Base-by-base conservation (phyloP, 2,797 vertebrate species). In the Notolepis coatsorum region DNA sequence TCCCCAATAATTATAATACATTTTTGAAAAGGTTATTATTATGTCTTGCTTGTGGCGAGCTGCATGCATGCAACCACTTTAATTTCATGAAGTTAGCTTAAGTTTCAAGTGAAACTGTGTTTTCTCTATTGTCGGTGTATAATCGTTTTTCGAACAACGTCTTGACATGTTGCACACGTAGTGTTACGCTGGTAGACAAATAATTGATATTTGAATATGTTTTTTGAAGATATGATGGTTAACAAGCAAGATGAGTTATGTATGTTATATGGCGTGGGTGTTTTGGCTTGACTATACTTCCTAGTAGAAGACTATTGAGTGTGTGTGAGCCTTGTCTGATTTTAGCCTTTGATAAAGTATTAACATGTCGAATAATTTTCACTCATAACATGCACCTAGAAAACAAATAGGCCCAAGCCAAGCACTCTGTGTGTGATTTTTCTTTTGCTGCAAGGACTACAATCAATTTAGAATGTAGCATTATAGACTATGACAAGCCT, bases 201-300 rank as follows among this genome's bases (percentile, higher is more conserved):
- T 69, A 74, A 68, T 83, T 80, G 48, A 76, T 88, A 80, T 91
- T 93, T 93, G 90, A 73, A 91, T 87, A 84, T 86, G 89, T 89
- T 92, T 93, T 92, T 94, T 92, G 82, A 88, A 90, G 91, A 89
- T 82, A 90, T 91, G 90, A 90, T 77, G 87, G 83, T 50, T 47
- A 93, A 87, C 86, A 88, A 92, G 91, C 86, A 88, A 79, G 77
- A 71, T 56, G 68, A 63, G 50, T 47, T 64, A 46, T 77, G 69
- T 56, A 65, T 61, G 50, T 47, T 64, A 46, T 77, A 73, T 73
- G 57, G 79, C 78, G 79, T 66, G 80, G 73, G 81, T 58, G 35
- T 75, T 73, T 65, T 61, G 57, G 31, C 77, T n/a, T n/a, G n/a
- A 64, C 31, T 28, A n/a, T n/a, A 84, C 81, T 88, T 88, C 84